phyloP scores from a whole-genome alignment of 2,888 invertebrate genomes.

The Ypsolopha scabrella region DNA sequence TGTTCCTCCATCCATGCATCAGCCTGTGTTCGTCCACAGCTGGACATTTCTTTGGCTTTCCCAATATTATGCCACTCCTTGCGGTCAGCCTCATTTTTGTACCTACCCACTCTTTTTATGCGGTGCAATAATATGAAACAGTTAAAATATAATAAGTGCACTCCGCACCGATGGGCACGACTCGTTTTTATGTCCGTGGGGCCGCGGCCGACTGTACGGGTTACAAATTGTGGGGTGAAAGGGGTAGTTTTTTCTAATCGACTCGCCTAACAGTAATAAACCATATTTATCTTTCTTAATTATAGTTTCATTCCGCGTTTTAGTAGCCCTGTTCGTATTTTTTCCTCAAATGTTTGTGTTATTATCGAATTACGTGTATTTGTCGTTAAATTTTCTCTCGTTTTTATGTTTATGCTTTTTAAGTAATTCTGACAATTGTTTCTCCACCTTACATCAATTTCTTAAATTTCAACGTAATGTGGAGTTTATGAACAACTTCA shows the following conservation, averaged over 20 bases:
- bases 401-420: neutral
- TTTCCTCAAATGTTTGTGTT: slow-evolving; percentile 49
- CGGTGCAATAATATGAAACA: too few relatives aligned
- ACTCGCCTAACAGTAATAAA: slow-evolving; percentile 70
- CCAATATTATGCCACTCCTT: too few relatives aligned
- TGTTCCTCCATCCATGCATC: too few relatives aligned
- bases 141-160: slow-evolving; percentile 15
- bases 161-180: slow-evolving; percentile 34
- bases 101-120: too few relatives aligned
- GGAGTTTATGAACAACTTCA: too few relatives aligned
- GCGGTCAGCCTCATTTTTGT: too few relatives aligned
- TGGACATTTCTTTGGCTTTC: too few relatives aligned
- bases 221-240: slow-evolving; percentile 71
- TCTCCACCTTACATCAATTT: too few relatives aligned
- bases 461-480: too few relatives aligned
- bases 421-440: too few relatives aligned
- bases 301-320: slow-evolving; percentile 60
- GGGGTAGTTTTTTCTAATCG: slow-evolving; percentile 70
- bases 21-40: too few relatives aligned
- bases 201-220: slow-evolving; percentile 59
- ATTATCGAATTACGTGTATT: slow-evolving; percentile 64
- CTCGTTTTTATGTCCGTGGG: slow-evolving; percentile 54
- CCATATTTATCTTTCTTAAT: slow-evolving; percentile 71
- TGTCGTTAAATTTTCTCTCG: slow-evolving; percentile 34
- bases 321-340: slow-evolving; percentile 63